phyloP scores from a whole-genome alignment of 2,113 vertebrate species.

The Albula goreensis region DNA sequence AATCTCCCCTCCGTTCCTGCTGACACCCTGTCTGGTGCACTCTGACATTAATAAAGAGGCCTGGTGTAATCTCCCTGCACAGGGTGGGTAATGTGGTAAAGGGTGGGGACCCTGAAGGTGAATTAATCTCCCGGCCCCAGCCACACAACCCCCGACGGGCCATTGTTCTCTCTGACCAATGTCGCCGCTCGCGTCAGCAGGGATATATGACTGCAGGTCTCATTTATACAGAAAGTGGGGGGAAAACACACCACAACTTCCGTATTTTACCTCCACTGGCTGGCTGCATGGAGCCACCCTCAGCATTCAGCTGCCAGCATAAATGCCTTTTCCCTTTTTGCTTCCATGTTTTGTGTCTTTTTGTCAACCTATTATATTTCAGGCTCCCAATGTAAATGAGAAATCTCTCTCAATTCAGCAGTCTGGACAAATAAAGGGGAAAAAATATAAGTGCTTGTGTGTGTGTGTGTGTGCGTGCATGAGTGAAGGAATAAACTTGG shows the following conservation, averaged over 20 bases:
- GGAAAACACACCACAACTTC: neutral
- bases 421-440: too few relatives aligned
- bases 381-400: too few relatives aligned
- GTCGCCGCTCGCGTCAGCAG: neutral
- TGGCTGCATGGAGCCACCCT: neutral
- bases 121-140: neutral
- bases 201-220: neutral
- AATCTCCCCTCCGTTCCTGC: too few relatives aligned
- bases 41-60: neutral
- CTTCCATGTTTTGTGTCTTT: too few relatives aligned
- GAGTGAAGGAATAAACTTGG: too few relatives aligned
- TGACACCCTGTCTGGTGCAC: too few relatives aligned
- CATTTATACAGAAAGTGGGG: neutral
- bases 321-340: neutral
- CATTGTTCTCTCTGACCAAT: neutral
- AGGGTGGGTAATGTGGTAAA: neutral
- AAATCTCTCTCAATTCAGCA: too few relatives aligned
- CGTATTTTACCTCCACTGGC: neutral
- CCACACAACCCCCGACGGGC: neutral
- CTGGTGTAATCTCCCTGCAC: neutral
- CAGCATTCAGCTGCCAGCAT: neutral
- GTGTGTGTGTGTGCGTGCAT: too few relatives aligned
- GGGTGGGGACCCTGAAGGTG: neutral
- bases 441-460: too few relatives aligned
- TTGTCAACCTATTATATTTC: too few relatives aligned